phyloP scores from a whole-genome alignment of 1,140 invertebrate species.

The Neodiprion fabricii region DNA sequence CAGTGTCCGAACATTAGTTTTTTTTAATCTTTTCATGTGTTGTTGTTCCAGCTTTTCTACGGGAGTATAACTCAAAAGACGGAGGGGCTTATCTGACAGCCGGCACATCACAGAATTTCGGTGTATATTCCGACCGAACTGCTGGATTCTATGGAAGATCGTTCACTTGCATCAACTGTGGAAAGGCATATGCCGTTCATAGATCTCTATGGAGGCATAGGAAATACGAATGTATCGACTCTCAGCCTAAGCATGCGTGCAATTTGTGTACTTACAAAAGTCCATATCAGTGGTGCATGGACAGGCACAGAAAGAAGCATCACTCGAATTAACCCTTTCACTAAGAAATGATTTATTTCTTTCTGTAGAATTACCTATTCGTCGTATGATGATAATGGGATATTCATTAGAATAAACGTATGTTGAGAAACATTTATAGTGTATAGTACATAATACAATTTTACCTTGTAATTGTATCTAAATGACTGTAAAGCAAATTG shows the following conservation, averaged over 20 bases:
- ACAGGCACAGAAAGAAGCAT: slow-evolving; percentile 48
- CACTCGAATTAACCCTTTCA: slow-evolving; percentile 26
- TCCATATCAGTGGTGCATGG: slow-evolving; percentile 54
- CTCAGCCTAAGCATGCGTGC: slow-evolving; percentile 54
- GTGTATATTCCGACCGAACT: too few species aligned
- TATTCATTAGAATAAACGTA: too few species aligned
- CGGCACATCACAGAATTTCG: neutral
- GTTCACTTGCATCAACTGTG: slow-evolving; percentile 40
- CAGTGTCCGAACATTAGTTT: too few species aligned
- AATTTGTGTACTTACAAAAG: slow-evolving; percentile 57
- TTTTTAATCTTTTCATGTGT: neutral
- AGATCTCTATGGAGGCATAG: slow-evolving; percentile 56
- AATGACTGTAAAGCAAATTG: too few species aligned
- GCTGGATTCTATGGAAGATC: slow-evolving; percentile 12
- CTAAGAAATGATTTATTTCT: neutral
- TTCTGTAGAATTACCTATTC: neutral
- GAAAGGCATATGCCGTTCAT: slow-evolving; percentile 48
- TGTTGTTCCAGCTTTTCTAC: neutral
- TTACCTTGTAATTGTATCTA: too few species aligned
- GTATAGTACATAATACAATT: too few species aligned
- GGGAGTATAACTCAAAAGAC: neutral
- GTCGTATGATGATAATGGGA: too few species aligned
- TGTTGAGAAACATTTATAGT: too few species aligned
- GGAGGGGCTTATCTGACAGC: neutral
- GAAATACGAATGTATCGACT: slow-evolving; percentile 58